A percentile compares a stretch with the other conserved stretches of the same genome.
Evolutionary conservation across 2,797 vertebrate genomes (phyloP).

Genomic region (Epinephelus coioides): DNA sequence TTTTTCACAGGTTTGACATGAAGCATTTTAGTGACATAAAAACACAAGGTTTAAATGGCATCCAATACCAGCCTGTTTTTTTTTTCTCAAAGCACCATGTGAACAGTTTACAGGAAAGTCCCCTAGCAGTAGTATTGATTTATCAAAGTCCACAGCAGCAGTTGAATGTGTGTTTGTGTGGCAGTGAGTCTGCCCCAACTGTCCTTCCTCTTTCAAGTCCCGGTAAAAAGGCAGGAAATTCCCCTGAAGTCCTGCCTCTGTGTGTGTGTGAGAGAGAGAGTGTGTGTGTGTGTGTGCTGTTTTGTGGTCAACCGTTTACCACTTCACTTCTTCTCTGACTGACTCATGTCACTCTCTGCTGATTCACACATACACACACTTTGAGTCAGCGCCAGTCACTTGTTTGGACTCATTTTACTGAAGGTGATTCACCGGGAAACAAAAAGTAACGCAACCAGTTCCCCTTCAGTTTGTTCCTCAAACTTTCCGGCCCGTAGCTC

Average conservation of each 20-base stretch:
- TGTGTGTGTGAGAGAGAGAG: conserved; percentile 4
- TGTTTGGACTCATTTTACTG: conserved; percentile 56
- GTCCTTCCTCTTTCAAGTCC: conserved; percentile 55
- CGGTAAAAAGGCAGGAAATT: conserved; percentile 46
- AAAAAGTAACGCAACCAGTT: conserved; percentile 33
- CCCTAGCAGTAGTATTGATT: conserved; percentile 61
- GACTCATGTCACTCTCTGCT: conserved; percentile 57
- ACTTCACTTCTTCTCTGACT: conserved; percentile 41
- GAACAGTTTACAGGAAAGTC: conserved; percentile 51
- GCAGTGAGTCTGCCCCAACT: not conserved
- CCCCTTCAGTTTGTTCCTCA: conserved; percentile 55
- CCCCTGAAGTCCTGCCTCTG: conserved; percentile 32
- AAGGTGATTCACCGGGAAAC: conserved; percentile 70
- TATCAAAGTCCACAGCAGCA: conserved; percentile 74
- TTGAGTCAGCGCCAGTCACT: conserved; percentile 75
- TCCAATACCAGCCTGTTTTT: not conserved
- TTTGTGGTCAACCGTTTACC: conserved; percentile 46
- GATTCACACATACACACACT: conserved; percentile 61
- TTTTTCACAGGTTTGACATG: conserved; percentile 45
- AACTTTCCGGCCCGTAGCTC: conserved; percentile 56
- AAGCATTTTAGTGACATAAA: conserved; percentile 43
- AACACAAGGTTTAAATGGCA: not conserved
- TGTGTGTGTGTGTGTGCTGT: conserved; percentile 1
- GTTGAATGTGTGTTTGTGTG: conserved; percentile 17
- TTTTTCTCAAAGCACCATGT: conserved; percentile 53